Conservation (phyloP, 2,888 invertebrate species). For the Drosophila histrio region DNA sequence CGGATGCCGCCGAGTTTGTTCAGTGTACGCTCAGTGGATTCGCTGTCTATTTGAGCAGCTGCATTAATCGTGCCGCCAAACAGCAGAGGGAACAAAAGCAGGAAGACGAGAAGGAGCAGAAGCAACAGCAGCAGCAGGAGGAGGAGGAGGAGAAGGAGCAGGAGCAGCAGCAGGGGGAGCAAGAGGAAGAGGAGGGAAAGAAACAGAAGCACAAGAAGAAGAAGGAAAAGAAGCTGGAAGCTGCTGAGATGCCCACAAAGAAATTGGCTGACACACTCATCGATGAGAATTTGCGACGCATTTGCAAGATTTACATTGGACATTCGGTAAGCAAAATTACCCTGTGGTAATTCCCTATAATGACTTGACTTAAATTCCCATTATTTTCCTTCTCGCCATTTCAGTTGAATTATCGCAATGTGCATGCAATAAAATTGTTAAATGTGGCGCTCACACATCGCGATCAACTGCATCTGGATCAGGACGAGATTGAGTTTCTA, state of each 20-base stretch:
- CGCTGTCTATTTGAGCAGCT: slow-evolving; percentile 55
- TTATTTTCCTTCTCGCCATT: background rate
- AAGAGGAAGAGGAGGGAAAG: background rate
- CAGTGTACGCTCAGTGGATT: slow-evolving; percentile 65
- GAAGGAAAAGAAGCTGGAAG: background rate
- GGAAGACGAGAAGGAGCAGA: background rate
- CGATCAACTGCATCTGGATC: slow-evolving; percentile 76
- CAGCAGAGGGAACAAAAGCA: slow-evolving; percentile 6
- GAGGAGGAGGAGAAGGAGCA: background rate
- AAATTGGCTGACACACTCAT: slow-evolving; percentile 22
- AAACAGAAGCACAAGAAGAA: background rate
- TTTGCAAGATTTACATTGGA: slow-evolving; percentile 83
- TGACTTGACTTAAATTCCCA: too few relatives aligned
- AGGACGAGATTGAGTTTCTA: slow-evolving; percentile 82
- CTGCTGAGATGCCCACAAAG: background rate
- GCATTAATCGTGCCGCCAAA: slow-evolving; percentile 48
- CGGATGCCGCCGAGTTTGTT: slow-evolving; percentile 77
- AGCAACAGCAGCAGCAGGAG: background rate
- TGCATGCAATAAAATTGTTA: slow-evolving; percentile 78
- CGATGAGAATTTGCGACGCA: slow-evolving; percentile 79
- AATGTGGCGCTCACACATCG: slow-evolving; percentile 76
- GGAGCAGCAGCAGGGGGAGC: background rate
- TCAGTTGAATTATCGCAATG: slow-evolving; percentile 80
- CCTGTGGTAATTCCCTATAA: background rate
- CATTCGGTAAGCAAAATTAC: slow-evolving; percentile 75